Evolutionary conservation across 1,140 invertebrate species (phyloP), one percentile per base, ranked within the genome.

Genomic region (Pachypeltis micranthus): DNA sequence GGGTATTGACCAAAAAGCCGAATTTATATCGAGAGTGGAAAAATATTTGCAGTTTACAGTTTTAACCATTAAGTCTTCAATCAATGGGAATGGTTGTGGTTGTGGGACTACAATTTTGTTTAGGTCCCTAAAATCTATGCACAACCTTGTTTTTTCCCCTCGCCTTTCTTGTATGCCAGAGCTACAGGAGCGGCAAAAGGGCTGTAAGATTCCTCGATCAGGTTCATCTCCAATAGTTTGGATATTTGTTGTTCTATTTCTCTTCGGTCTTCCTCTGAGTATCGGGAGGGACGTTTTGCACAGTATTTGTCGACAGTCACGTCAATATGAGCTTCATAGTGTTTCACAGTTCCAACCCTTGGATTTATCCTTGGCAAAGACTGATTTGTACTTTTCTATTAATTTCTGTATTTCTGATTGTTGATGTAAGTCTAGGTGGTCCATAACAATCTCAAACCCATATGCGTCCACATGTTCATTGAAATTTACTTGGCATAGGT

Each of bases 311-410:
- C 65, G n/a, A 67, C 67, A 58, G 65, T 4, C 21, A 72, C 62
- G 57, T 72, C 68, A 56, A 71, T 72, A 34, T 60, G 63, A 26
- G 71, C 70, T 64, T 70, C 71, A 69, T 72, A 69, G 24, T 67
- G 65, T 60, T 63, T 66, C 4, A 69, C 65, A 28, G 63, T 65
- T 24, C 68, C 67, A 51, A 68, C 34, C n/a, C 61, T 66, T 67
- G 62, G 60, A 69, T 68, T 72, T 72, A 66, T 69, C 66, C 66
- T 67, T 68, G 2, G 69, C 68, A 68, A 70, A 72, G 25, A 69
- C 57, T 31, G 66, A 63, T 66, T 67, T 69, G 65, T 69, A 65
- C 58, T 70, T 63, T 14, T 68, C 56, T 51, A 71, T 68, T 19
- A 70, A 56, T 62, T 63, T 55, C 47, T 71, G 29, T 47, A 70